Evolutionary conservation across 2,888 invertebrate species (phyloP), one percentile per base, ranked within the genome.

Genomic region (Patella caerulea): DNA sequence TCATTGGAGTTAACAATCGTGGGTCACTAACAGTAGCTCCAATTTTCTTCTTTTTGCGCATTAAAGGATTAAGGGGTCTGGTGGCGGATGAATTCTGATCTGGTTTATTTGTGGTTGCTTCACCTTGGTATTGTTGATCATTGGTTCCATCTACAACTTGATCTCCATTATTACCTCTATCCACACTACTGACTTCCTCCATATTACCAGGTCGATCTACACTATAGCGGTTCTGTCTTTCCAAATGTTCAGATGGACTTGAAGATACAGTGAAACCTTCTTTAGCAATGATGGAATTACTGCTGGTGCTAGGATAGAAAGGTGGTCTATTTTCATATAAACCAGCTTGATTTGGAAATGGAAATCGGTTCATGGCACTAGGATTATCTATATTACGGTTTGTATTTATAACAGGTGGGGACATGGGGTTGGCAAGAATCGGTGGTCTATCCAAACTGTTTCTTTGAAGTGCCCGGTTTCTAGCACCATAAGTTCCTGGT

Each of bases 401-500:
- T 24, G 5, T 15, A 65, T 19, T 19, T 24, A 12, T 3, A 7
- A 65, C 3, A 17, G n/a, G n/a, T 65, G 65, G 65, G 45, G 45
- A 45, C 9, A 45, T 9, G 9, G 45, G 45, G 45, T 45, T 45
- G 45, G 7, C 45, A 7, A 45, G 45, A 9, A 19, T 65, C 12
- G 7, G 65, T 24, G 65, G 1, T 65, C 24, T 19, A 11, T 65
- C 65, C 3, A 65, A 24, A 65, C 65, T 65, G 19, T 19, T 65
- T 65, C 65, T 65, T 12, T 65, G 19, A 9, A 65, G 24, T 3
- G 24, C 65, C 17, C 24, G 65, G 15, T 65, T 65, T 24, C 65
- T 19, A 24, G 65, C 65, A 19, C 65, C 65, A 14, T 65, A 65
- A 24, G 65, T 65, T 12, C 65, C 65, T 65, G 65, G 65, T 65